Conservation (phyloP, 2,797 vertebrate species). For the Cercopithecus neglectus region DNA sequence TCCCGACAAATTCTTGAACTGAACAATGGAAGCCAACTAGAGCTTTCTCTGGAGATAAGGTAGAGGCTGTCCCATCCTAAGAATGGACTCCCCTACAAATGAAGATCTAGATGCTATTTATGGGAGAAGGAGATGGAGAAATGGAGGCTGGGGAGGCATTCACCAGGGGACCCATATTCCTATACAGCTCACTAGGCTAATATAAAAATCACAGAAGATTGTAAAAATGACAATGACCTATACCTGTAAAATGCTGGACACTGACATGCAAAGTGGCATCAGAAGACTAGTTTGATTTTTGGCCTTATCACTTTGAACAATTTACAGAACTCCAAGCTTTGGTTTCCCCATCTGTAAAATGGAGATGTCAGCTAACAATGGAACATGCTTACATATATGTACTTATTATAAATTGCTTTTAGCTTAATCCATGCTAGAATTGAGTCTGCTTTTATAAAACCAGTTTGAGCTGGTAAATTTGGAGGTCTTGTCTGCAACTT, state of each 20-base stretch:
- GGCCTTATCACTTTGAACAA: background rate
- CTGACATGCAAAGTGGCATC: background rate
- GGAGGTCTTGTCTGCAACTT: background rate
- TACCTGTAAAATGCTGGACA: background rate
- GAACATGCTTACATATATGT: background rate
- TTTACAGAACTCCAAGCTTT: background rate
- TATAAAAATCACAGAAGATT: background rate
- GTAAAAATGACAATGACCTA: background rate
- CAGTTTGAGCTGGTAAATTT: background rate
- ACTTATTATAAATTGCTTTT: background rate
- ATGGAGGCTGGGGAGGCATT: background rate
- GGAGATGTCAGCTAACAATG: background rate
- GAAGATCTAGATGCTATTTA: background rate
- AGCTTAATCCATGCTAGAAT: constrained; percentile 4
- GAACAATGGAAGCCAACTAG: background rate
- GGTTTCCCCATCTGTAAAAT: background rate
- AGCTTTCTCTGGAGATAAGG: background rate
- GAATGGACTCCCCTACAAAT: background rate
- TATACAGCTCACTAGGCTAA: background rate
- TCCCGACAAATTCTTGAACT: background rate
- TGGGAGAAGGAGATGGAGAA: background rate
- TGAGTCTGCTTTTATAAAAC: constrained; percentile 10
- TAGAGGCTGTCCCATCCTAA: background rate
- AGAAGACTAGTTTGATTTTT: background rate
- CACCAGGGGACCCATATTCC: background rate